Conservation (phyloP, 2,888 invertebrate species). For the Leptinotarsa tumamoca region DNA sequence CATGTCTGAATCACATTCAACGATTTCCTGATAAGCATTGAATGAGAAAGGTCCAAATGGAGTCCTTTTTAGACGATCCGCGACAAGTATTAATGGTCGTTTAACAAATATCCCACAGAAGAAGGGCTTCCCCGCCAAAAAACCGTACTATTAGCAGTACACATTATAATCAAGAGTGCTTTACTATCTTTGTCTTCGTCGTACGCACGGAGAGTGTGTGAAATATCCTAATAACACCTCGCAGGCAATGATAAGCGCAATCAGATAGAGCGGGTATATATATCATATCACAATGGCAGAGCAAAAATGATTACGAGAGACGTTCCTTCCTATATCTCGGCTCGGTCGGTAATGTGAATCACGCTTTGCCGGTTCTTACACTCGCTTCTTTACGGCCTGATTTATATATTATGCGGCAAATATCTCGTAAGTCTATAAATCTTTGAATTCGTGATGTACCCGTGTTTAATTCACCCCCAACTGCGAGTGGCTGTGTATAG, state of each 20-base stretch:
- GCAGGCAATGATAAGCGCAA: conserved; percentile 57
- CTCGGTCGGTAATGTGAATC: conserved; percentile 64
- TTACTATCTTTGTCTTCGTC: conserved; percentile 46
- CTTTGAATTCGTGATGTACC: conserved; percentile 47
- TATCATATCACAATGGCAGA: conserved; percentile 66
- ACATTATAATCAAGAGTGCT: conserved; percentile 50
- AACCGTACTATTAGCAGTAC: conserved; percentile 35
- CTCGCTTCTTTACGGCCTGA: conserved; percentile 61
- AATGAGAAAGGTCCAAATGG: conserved; percentile 45
- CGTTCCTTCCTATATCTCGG: conserved; percentile 66
- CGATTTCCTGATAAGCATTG: conserved; percentile 13
- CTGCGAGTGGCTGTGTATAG: not conserved
- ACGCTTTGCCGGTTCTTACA: conserved; percentile 65
- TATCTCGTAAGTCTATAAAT: conserved; percentile 60
- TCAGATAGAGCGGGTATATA: conserved; percentile 61
- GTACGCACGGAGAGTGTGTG: conserved; percentile 46
- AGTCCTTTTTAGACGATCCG: conserved; percentile 49
- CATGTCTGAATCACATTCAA: not conserved
- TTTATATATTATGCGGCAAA: conserved; percentile 63
- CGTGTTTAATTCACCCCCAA: conserved; percentile 34
- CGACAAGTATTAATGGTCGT: conserved; percentile 54
- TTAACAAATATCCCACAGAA: conserved; percentile 52
- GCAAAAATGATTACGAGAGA: conserved; percentile 67
- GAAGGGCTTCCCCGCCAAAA: conserved; percentile 46
- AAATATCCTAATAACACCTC: conserved; percentile 58